Evolutionary conservation across 2,888 invertebrate genomes (phyloP), one percentile per base, ranked within the genome.

Genomic region (Athalia rosae): DNA sequence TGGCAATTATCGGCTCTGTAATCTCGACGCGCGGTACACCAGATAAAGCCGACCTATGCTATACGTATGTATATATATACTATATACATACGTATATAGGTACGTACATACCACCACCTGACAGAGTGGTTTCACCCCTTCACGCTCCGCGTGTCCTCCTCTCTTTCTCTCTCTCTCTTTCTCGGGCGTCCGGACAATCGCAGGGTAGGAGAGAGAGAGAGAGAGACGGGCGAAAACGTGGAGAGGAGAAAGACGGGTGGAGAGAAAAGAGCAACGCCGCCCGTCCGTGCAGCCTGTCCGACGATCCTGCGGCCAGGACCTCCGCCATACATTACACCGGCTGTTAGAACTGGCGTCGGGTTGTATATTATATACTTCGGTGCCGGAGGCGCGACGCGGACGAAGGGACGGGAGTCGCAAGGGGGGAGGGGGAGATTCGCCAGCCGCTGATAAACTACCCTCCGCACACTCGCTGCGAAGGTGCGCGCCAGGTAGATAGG

Each of bases 381-480:
- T 82, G 83, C 73, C 50, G 50, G 66, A 50, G 77, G 76, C 64
- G 77, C 64, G 77, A 76, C 66, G 47, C 45, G 7, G 77, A 59
- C 45, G 15, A 28, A 9, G 73, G 28, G 50, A 56, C 15, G 28
- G 28, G 28, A 28, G 28, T 28, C 28, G 53, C 59, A 78, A 76
- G 73, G 71, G 78, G 53, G 63, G 15, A 15, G 64, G 78, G 58
- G 64, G 45, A 48, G 79, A 80, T 79, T 82, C 82, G 79, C 84
- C 81, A 81, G 81, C 81, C 79, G 83, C 82, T 84, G 87, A 87
- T 87, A 87, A 87, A 87, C 85, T 84, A 84, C 84, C 85, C 83
- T 84, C 82, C 81, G 80, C 78, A 79, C 79, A 81, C 82, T 82
- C 80, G 28, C 28, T 28, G 0, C 28, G 28, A n/a, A n/a, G n/a